phyloP scores from a whole-genome alignment of 2,797 vertebrate genomes.

The Lacerta agilis region DNA sequence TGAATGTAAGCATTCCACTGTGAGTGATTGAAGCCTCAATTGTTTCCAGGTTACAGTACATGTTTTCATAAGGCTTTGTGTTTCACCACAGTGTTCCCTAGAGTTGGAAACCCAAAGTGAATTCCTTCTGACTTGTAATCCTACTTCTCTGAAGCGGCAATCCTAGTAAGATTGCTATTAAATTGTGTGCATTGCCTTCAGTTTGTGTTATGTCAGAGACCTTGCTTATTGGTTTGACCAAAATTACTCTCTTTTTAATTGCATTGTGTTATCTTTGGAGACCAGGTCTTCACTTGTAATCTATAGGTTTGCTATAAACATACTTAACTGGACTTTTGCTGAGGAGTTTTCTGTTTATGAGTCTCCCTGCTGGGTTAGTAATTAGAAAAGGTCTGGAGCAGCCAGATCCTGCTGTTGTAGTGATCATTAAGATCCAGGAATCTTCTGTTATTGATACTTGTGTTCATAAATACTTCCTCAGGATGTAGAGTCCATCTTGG shows the following conservation, averaged over 20 bases:
- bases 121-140: neutral
- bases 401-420: neutral
- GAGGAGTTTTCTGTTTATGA: neutral
- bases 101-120: neutral
- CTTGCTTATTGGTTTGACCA: neutral
- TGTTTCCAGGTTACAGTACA: constrained; percentile 17
- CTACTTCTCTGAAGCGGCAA: neutral
- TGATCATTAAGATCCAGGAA: neutral
- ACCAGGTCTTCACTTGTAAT: neutral
- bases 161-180: neutral
- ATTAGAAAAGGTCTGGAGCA: neutral
- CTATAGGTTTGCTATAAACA: neutral
- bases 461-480: neutral
- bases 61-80: constrained; percentile 5
- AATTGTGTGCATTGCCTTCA: neutral
- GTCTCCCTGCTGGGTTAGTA: neutral
- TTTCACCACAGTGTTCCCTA: constrained; percentile 9
- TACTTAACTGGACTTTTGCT: neutral
- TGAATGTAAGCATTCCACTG: neutral
- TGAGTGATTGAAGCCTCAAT: constrained; percentile 12
- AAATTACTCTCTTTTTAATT: neutral
- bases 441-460: neutral
- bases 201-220: neutral
- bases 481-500: no score
- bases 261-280: neutral